Percentiles rank a stretch among this genome's conserved stretches.
Conservation (phyloP, 2,113 vertebrate species). For the Neopipo cinnamomea region DNA sequence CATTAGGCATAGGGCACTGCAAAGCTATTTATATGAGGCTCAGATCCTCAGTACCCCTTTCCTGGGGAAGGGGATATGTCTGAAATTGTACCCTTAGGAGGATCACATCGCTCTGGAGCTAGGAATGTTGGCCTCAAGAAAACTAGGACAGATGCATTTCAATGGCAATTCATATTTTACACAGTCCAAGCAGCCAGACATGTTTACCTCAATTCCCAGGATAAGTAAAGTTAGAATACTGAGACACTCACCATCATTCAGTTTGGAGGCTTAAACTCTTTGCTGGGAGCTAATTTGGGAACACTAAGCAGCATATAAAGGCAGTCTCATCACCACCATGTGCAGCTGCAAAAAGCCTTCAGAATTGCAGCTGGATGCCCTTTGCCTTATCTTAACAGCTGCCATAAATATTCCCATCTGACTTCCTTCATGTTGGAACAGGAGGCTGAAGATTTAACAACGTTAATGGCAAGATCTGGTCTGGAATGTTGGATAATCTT, state of each 20-base stretch:
- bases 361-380: neutral
- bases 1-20: neutral
- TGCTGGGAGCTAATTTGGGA: slow-evolving; percentile 43
- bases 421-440: neutral
- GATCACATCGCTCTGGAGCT: neutral
- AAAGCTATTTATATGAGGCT: neutral
- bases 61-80: neutral
- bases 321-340: neutral
- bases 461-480: neutral
- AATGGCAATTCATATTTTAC: slow-evolving; percentile 25
- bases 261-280: slow-evolving; percentile 6
- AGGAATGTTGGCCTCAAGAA: slow-evolving; percentile 13
- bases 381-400: slow-evolving; percentile 32
- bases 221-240: slow-evolving; percentile 11
- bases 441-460: neutral
- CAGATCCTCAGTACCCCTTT: neutral
- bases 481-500: neutral
- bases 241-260: neutral
- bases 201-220: slow-evolving; percentile 45
- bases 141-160: slow-evolving; percentile 31
- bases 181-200: neutral
- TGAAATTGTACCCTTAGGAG: slow-evolving; percentile 16
- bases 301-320: slow-evolving; percentile 12
- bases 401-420: slow-evolving; percentile 26
- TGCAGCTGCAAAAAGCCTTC: slow-evolving; percentile 43